Evolutionary conservation across 92 coral and sea anemone species (phyloP), one percentile per base, ranked within the genome.

Genomic region (Blastomussa wellsi): DNA sequence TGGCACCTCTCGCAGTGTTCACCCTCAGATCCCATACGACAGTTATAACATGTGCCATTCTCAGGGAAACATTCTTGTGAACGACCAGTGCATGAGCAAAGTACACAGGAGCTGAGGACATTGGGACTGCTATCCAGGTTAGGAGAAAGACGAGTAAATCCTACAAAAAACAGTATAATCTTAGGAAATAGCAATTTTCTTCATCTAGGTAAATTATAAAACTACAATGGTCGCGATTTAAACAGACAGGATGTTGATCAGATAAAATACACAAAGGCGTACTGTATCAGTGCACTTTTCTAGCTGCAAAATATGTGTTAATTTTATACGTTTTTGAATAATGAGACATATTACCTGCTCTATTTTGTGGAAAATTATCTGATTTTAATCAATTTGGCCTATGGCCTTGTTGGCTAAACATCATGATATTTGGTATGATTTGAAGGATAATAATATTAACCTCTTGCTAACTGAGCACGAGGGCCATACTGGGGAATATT

Each of bases 11-110:
- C 93, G 77, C 99, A 96, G 87, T 70, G 74, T 48, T 83, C 36
- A 60, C 99, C 99, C 79, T 78, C 84, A 41, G 99, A 92, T 65
- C 98, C 98, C 31, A 89, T 85, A 66, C 99, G 90, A 87, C 99
- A 96, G 93, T 93, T 86, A 6, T 62, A 78, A 70, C 99, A 96
- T 48, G 69, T 76, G 11, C 99, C 96, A 55, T 89, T 87, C 90
- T 95, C 99, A 49, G 90, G 91, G 33, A 91, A 81, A 64, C 99
- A 96, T 12, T 89, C 90, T 8, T 72, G 66, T 64, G 99, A 96
- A 51, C 99, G 95, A 71, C 82, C 79, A 20, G 85, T 91, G 76
- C 99, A 96, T 14, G 93, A 82, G 62, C 99, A 96, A 10, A 79
- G 91, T 28, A 42, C 87, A 80, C 98, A 96, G 42, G 92, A 64